Percentiles rank a stretch among this genome's conserved stretches.
phyloP scores from a whole-genome alignment of 2,888 invertebrate genomes.

The Hymenopus coronatus region DNA sequence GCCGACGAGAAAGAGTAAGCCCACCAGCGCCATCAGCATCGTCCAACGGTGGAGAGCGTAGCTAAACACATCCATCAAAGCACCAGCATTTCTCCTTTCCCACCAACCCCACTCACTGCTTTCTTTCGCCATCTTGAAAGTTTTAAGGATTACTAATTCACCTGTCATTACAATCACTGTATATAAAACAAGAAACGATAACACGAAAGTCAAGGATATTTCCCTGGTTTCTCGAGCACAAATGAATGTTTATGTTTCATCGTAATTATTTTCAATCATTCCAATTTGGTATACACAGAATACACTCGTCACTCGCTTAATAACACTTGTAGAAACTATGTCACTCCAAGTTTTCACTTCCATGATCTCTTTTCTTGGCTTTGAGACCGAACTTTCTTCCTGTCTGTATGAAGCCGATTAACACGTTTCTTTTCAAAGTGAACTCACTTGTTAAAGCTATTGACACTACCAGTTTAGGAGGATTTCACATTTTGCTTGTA shows the following conservation, averaged over 20 bases:
- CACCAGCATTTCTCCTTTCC: not conserved
- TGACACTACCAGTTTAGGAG: not conserved
- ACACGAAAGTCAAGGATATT: not conserved
- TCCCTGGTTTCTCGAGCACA: not conserved
- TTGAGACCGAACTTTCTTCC: not conserved
- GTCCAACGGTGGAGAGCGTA: slow-evolving; percentile 11
- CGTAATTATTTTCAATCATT: not conserved
- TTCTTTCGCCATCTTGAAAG: not conserved
- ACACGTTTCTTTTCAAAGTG: not conserved
- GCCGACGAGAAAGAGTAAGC: not conserved
- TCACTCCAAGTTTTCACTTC: not conserved
- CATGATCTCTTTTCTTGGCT: not conserved
- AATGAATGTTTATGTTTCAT: not conserved
- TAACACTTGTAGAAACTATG: not conserved
- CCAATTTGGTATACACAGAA: not conserved
- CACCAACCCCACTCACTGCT: not conserved
- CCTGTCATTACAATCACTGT: not conserved
- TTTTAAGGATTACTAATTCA: not conserved
- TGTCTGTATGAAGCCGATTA: not conserved
- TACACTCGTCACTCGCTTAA: not conserved
- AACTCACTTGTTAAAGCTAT: not conserved
- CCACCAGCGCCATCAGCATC: slow-evolving; percentile 14
- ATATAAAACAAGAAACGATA: not conserved
- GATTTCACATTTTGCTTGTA: not conserved
- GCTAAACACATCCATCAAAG: slow-evolving; percentile 2